Base-by-base conservation (phyloP, 2,797 vertebrate species). In the Neoniphon sammara region DNA sequence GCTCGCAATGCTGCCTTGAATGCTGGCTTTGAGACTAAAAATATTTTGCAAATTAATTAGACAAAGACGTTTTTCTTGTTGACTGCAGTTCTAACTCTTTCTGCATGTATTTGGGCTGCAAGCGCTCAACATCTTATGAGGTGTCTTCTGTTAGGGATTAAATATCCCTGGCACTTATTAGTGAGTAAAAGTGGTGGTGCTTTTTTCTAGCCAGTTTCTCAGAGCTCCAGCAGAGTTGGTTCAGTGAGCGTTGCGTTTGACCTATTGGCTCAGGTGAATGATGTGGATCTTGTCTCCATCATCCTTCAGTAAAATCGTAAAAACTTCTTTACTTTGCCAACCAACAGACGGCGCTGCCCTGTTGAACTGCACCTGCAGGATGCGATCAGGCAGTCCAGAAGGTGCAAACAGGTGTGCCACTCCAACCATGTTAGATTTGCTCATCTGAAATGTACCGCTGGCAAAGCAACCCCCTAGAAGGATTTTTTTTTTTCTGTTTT, bases 341-440 rank as follows among this genome's bases (percentile, higher is more conserved):
- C 56, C 70, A 69, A 44, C 2, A 7, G 63, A 50, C 52, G 61
- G 73, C 66, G 30, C 61, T 55, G n/a, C 36, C 42, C 72, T 80
- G 70, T 77, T 77, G 66, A 77, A 52, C 36, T 23, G 62, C 76
- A 79, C 76, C 75, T 77, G 83, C 58, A 2, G 62, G 57, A 73
- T 50, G 31, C 5, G 8, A 64, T 62, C 46, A 61, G 64, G 42
- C 62, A 59, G 65, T 36, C 39, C 17, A 65, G 56, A 47, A 53
- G 31, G 25, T 61, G 17, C 17, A 50, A 80, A 76, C 82, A 74
- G 73, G 66, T 78, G 70, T 52, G 21, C 31, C 7, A 27, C 46
- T 34, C 65, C 42, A 71, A 31, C 54, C 15, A 8, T 14, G 23
- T 59, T 50, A 47, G 15, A 70, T 25, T 64, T 6, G 55, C 3